Percentiles rank a stretch among this genome's conserved stretches.
These are phyloP conservation scores for Drosophila nasuta DNA, from an alignment of 1,140 invertebrate genomes.

Conservation along the genomic window DNA sequence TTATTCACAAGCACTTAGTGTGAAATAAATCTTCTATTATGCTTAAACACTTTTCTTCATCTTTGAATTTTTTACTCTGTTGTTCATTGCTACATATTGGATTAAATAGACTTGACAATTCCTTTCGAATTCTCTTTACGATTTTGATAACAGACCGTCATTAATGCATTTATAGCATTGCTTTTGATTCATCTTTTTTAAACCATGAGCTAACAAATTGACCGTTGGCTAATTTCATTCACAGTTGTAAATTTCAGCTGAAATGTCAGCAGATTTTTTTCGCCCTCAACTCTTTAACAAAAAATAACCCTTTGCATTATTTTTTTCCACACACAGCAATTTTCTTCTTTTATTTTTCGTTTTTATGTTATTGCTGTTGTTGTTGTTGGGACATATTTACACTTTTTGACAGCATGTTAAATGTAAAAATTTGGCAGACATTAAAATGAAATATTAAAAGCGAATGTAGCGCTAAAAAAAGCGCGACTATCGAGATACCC, in stretches of 20 bases:
- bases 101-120: no score
- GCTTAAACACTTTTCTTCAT: no score
- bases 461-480: neutral
- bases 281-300: neutral
- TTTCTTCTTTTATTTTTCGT: neutral
- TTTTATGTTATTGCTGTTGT: neutral
- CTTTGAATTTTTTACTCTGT: no score
- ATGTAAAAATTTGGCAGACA: slow-evolving; percentile 5
- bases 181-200: no score
- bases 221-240: neutral
- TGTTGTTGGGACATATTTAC: slow-evolving; percentile 9
- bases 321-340: neutral
- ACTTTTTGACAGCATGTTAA: slow-evolving; percentile 14
- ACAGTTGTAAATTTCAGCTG: neutral
- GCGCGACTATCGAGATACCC: neutral
- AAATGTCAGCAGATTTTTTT: neutral
- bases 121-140: no score
- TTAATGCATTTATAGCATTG: no score
- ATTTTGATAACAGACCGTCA: no score
- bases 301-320: neutral
- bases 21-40: no score
- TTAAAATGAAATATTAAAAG: neutral
- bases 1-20: no score
- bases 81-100: no score
- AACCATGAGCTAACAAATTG: neutral